A percentile compares a stretch with the other conserved stretches of the same genome.
Conservation (phyloP, 2,113 vertebrate species). For the Onychostruthus taczanowskii region DNA sequence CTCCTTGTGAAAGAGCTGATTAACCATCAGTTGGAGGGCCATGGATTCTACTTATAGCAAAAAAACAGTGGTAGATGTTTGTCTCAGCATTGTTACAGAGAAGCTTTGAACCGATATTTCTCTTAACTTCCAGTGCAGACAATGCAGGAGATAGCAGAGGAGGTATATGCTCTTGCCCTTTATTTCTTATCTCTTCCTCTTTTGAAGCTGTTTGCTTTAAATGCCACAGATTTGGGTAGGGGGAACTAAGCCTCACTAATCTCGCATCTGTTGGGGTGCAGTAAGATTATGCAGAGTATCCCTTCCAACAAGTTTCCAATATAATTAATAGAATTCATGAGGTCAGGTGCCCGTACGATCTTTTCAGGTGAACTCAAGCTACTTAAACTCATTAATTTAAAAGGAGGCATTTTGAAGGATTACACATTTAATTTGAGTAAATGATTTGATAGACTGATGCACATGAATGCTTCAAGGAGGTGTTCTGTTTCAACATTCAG, state of each 20-base stretch:
- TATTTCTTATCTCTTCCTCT: not conserved
- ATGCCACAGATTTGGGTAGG: slow-evolving; percentile 12
- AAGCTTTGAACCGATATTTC: not conserved
- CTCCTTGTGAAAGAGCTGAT: slow-evolving; percentile 70
- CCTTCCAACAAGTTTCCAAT: slow-evolving; percentile 67
- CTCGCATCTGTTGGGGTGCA: slow-evolving; percentile 64
- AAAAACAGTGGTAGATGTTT: slow-evolving; percentile 1
- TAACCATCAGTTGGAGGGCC: slow-evolving; percentile 61
- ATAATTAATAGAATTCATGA: slow-evolving; percentile 79
- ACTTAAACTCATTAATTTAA: slow-evolving; percentile 87
- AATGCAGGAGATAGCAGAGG: not conserved
- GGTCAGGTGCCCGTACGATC: slow-evolving; percentile 77
- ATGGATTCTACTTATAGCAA: slow-evolving; percentile 27
- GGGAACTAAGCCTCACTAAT: slow-evolving; percentile 62
- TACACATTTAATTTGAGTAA: slow-evolving; percentile 88
- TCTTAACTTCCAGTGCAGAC: slow-evolving; percentile 29
- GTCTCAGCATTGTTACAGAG: not conserved
- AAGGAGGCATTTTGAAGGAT: slow-evolving; percentile 86
- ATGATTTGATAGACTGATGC: slow-evolving; percentile 85
- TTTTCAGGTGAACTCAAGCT: slow-evolving; percentile 84
- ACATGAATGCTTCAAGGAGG: slow-evolving; percentile 81
- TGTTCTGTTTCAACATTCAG: slow-evolving; percentile 77
- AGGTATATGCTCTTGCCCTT: not conserved
- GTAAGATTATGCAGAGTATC: slow-evolving; percentile 55
- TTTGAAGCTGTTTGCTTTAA: not conserved